Evolutionary conservation across 2,113 vertebrate species (phyloP), one percentile per base, ranked within the genome.

Genomic region (Oryzias melastigma): DNA sequence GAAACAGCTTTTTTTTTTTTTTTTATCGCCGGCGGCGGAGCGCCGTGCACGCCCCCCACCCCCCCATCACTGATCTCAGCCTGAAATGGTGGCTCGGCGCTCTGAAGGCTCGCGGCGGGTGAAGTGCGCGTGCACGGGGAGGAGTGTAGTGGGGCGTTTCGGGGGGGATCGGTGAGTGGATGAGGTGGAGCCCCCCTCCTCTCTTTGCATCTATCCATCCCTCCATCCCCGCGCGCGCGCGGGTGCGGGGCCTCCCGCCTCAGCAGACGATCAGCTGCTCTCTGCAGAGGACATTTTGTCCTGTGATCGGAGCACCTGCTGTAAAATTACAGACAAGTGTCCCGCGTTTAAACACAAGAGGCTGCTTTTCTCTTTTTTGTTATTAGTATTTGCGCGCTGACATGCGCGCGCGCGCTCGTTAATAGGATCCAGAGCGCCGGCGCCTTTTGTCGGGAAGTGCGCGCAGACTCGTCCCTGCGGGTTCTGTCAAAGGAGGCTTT

Each of bases 381-480:
- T 80, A 50, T 55, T 24, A 29, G 17, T 48, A 25, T 63, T 47
- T 52, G 50, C 63, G 42, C 52, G 48, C 65, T 65, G 66, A 27
- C 55, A 43, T 57, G n/a, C 50, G 45, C 25, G 1, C 42, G 16
- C 65, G 65, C 65, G 52, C 62, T 71, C 64, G 76, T 86, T 77
- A 81, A 86, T 82, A 77, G 77, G 72, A 82, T 81, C 66, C 69
- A 59, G 81, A 86, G 81, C 57, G 77, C 75, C 29, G 53, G 75
- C 62, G 78, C 77, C 86, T 85, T 85, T 87, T 88, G 88, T 87
- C 70, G 41, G 70, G 59, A 64, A 71, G 70, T 74, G 83, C 75
- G 62, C 80, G 75, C 87, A 81, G 78, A 89, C 79, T 74, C 56
- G 70, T 90, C 86, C 85, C 90, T 80, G 71, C 76, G 83, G 81